Evolutionary conservation across 2,797 vertebrate species (phyloP).

Genomic region (Sebastes steindachneri): DNA sequence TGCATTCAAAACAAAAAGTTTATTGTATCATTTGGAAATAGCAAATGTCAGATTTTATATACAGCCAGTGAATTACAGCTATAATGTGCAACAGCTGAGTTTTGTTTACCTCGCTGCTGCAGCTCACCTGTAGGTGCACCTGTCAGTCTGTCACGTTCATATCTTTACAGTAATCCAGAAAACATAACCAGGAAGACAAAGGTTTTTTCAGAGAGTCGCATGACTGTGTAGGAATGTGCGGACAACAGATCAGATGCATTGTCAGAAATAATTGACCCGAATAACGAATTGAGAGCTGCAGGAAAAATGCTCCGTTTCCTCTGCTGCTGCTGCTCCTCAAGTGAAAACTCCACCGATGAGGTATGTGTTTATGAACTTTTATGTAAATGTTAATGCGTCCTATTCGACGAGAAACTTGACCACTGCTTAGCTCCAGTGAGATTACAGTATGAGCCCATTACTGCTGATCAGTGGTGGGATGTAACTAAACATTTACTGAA

Average conservation of each 20-base stretch:
- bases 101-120: not conserved
- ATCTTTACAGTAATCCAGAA: not conserved
- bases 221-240: slow-evolving; percentile 66
- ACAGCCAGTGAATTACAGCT: not conserved
- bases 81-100: too few species aligned
- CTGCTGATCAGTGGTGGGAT: not conserved
- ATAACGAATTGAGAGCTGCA: slow-evolving; percentile 37
- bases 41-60: accelerated
- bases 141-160: slow-evolving; percentile 13
- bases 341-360: slow-evolving; percentile 60
- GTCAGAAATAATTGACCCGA: slow-evolving; percentile 65
- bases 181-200: slow-evolving; percentile 48
- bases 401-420: not conserved
- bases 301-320: slow-evolving; percentile 63
- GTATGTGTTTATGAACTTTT: slow-evolving; percentile 46
- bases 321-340: slow-evolving; percentile 65
- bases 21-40: accelerated
- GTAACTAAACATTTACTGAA: too few species aligned
- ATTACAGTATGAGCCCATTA: not conserved
- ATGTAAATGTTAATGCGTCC: not conserved
- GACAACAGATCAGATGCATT: slow-evolving; percentile 37
- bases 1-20: not conserved
- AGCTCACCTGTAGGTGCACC: slow-evolving; percentile 34
- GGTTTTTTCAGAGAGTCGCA: slow-evolving; percentile 26
- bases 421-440: not conserved